Evolutionary conservation across 2,888 invertebrate species (phyloP).

Genomic region (Microplitis deprimator): DNA sequence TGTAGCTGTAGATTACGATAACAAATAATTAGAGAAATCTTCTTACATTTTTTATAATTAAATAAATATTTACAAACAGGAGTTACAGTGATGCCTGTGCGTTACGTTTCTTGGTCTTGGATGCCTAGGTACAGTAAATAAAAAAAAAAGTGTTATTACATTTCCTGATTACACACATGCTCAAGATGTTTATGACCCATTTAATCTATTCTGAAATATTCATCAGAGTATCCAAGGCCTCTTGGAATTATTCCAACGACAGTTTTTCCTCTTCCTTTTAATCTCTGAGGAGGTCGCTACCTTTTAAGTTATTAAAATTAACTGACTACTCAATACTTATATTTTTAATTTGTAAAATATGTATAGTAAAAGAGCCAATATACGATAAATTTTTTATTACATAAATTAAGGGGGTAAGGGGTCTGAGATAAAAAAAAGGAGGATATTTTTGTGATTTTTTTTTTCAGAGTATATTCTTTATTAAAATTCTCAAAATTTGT

Average conservation of each 20-base stretch:
- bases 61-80: slow-evolving; percentile 42
- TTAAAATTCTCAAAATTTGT: too few species aligned
- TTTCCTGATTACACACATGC: slow-evolving; percentile 27
- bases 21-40: slow-evolving; percentile 46
- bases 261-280: slow-evolving; percentile 12
- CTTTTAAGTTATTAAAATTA: not conserved
- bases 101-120: slow-evolving; percentile 83
- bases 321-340: too few species aligned
- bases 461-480: too few species aligned
- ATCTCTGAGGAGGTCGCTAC: not conserved
- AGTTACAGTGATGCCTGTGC: slow-evolving; percentile 74
- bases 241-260: slow-evolving; percentile 60
- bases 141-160: not conserved
- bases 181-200: slow-evolving; percentile 31
- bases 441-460: too few species aligned
- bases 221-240: slow-evolving; percentile 54
- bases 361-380: too few species aligned
- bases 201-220: slow-evolving; percentile 58
- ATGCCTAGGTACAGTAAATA: slow-evolving; percentile 77
- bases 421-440: too few species aligned
- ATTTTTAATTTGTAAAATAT: too few species aligned
- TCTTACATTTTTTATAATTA: not conserved
- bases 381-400: not conserved
- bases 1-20: not conserved
- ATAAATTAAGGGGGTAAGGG: not conserved